A percentile compares a stretch with the other conserved stretches of the same genome.
Conservation (phyloP, 2,888 invertebrate genomes). For the Resseliella maxima region DNA sequence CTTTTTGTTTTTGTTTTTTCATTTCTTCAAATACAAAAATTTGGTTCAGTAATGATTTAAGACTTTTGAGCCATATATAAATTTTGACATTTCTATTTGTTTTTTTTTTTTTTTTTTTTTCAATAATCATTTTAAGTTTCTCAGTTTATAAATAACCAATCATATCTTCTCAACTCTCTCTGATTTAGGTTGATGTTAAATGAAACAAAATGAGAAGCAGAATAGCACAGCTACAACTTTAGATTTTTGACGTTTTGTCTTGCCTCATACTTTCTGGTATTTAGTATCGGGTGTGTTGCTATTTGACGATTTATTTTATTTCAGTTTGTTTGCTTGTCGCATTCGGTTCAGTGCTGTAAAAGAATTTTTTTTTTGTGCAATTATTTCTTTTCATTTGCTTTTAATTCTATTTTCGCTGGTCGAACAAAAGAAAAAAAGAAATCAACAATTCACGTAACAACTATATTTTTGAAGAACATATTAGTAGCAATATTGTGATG, state of each 20-base stretch:
- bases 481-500: neutral
- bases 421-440: neutral
- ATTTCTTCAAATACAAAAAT: neutral
- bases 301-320: neutral
- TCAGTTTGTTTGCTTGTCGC: conserved; percentile 29
- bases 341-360: neutral
- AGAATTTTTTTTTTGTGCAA: neutral
- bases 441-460: too few relatives aligned
- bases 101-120: neutral
- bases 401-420: neutral
- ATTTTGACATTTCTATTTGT: neutral
- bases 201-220: neutral
- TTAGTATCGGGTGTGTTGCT: neutral
- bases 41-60: neutral
- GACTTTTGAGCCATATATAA: neutral
- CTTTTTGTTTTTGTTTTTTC: neutral
- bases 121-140: too few relatives aligned
- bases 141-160: too few relatives aligned
- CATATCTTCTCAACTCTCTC: neutral
- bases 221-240: neutral
- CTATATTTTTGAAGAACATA: too few relatives aligned
- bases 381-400: neutral
- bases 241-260: neutral
- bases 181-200: neutral
- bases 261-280: neutral